Conservation (phyloP, 2,113 vertebrate species). For the Hypocryptadius cinnamomeus region DNA sequence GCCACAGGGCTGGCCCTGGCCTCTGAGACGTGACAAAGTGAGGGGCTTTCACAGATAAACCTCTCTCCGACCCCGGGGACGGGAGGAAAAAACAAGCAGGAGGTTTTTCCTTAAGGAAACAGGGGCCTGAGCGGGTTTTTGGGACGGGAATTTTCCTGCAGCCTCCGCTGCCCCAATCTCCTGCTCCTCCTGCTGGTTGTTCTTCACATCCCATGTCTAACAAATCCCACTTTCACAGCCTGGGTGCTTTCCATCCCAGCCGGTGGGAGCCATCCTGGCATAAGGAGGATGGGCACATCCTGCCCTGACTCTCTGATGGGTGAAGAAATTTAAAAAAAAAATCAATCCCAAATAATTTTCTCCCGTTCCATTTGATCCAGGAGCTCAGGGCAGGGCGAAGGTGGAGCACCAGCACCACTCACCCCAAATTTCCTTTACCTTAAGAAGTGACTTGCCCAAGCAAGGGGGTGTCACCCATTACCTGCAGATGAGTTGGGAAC, state of each 20-base stretch:
- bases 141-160: not conserved
- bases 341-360: not conserved
- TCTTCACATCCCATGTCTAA: not conserved
- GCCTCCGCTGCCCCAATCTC: not conserved
- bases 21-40: not conserved
- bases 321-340: not conserved
- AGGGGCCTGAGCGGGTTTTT: not conserved
- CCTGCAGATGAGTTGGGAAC: not conserved
- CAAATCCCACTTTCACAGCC: not conserved
- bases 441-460: not conserved
- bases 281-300: not conserved
- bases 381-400: not conserved
- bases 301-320: not conserved
- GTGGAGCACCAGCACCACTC: no score
- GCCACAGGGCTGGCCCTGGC: not conserved
- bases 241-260: not conserved
- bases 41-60: not conserved
- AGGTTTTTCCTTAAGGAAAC: not conserved
- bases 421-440: not conserved
- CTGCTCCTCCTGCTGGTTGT: conserved; percentile 50
- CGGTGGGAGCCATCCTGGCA: not conserved
- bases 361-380: not conserved
- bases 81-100: rapidly evolving
- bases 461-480: not conserved
- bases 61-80: rapidly evolving